Conservation (phyloP, 92 coral and sea anemone genomes). For the Palythoa grandiflora region DNA sequence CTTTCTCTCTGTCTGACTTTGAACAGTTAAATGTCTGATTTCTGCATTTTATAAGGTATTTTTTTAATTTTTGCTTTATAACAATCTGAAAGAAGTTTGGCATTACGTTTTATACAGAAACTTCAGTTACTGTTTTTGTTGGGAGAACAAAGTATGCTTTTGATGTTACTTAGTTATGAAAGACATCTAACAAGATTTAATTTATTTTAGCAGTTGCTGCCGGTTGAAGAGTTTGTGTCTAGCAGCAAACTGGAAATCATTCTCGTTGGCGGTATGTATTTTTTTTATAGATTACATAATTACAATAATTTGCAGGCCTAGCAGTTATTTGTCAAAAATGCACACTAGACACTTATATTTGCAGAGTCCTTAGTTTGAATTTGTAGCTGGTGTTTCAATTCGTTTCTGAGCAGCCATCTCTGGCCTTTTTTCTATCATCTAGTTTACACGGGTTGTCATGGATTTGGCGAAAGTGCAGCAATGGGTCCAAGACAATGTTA, state of each 20-base stretch:
- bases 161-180: neutral
- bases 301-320: too few relatives aligned
- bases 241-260: slow-evolving; percentile 8
- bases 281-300: too few relatives aligned
- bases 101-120: neutral
- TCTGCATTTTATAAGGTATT: neutral
- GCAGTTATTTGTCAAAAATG: too few relatives aligned
- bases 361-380: too few relatives aligned
- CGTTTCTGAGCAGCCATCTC: too few relatives aligned
- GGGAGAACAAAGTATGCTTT: neutral
- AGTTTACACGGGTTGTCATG: too few relatives aligned
- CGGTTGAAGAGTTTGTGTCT: neutral
- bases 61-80: neutral
- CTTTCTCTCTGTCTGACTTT: too few relatives aligned
- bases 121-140: neutral
- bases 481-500: too few relatives aligned
- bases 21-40: neutral
- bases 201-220: neutral
- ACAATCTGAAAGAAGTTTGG: neutral
- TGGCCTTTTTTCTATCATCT: too few relatives aligned
- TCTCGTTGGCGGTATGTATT: neutral
- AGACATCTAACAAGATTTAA: neutral
- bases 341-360: too few relatives aligned
- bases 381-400: too few relatives aligned
- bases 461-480: too few relatives aligned